Percentiles rank a stretch among this genome's conserved stretches.
Conservation (phyloP, 2,113 vertebrate genomes). For the Macroglossus sobrinus region DNA sequence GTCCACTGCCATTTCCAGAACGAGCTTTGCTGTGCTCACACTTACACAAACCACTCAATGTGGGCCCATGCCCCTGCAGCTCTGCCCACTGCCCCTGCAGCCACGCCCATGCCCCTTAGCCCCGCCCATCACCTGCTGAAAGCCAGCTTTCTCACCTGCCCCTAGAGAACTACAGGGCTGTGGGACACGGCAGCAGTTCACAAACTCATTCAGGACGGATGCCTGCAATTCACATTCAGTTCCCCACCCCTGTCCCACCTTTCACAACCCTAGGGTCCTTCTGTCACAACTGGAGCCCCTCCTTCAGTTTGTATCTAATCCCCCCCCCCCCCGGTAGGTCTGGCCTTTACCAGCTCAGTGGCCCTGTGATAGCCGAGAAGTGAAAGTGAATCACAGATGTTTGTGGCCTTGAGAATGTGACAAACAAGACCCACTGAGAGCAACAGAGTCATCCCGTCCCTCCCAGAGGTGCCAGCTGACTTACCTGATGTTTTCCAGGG, state of each 20-base stretch:
- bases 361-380: neutral
- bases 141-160: accelerated
- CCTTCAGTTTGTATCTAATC: neutral
- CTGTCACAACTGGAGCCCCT: neutral
- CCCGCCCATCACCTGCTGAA: neutral
- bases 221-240: too few relatives aligned
- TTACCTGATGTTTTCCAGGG: constrained; percentile 89
- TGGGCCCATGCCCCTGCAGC: neutral
- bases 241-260: neutral
- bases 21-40: neutral
- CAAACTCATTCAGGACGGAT: neutral
- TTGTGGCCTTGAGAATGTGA: neutral
- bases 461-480: neutral
- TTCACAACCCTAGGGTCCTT: neutral
- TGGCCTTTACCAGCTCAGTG: neutral
- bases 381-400: neutral
- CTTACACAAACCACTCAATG: neutral
- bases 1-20: neutral
- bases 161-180: neutral
- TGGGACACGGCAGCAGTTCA: neutral
- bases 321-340: neutral
- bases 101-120: neutral
- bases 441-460: neutral
- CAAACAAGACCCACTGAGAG: neutral
- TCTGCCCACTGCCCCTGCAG: neutral